Evolutionary conservation across 2,797 vertebrate genomes (phyloP), one percentile per base, ranked within the genome.

Genomic region (Lepidocolaptes lacrymiger): DNA sequence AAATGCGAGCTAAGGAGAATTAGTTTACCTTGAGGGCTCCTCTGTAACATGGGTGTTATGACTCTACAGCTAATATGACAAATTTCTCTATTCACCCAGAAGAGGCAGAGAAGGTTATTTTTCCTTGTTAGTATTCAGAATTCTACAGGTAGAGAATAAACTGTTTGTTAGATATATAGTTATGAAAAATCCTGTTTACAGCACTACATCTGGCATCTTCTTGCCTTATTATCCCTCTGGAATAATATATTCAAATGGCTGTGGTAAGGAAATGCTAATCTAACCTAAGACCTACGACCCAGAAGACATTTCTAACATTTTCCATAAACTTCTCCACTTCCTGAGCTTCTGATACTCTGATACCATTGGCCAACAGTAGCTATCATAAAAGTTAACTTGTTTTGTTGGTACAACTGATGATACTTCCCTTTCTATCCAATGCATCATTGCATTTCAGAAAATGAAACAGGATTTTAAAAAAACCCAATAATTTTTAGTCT

Each of bases 401-500:
- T 68, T 72, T 84, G 2, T 39, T 74, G 18, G 27, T n/a, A 67
- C 22, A 48, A 39, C 13, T 52, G 69, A 73, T 26, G 21, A 34
- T 10, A 2, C 13, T 82, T 89, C 55, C 41, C 7, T 73, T 93
- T 71, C 78, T 51, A 36, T 41, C 56, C 63, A 67, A 16, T 39
- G 7, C 3, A 16, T 36, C 4, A 9, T 12, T 56, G 37, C 17
- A 46, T 39, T 88, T 78, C 49, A 83, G 41, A 52, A 89, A 85
- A 85, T 51, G 5, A 69, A 67, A 46, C 5, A 39, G 8, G 8
- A 59, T 58, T 74, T 72, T n/a, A 1, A 27, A 63, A 93, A 76
- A 15, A 13, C 0, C 1, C 3, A 36, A 0, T 11, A 15, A 28
- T 14, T 12, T 80, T 88, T 43, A 49, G 8, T 37, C 28, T 58